These are phyloP conservation scores for Leucopternis melanops DNA, from an alignment of 2,113 vertebrate species.

Conservation along the genomic window DNA sequence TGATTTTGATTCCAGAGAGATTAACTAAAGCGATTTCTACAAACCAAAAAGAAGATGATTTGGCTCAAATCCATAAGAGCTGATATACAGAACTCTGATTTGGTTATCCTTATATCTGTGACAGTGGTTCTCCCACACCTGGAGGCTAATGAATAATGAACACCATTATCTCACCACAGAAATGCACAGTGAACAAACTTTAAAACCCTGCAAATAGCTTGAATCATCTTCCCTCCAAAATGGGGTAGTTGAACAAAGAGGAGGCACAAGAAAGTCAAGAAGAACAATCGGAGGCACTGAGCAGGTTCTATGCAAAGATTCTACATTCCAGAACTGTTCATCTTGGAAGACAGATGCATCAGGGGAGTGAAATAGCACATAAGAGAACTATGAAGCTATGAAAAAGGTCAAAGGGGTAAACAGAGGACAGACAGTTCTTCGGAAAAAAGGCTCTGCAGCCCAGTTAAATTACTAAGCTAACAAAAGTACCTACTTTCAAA, in stretches of 20 bases:
- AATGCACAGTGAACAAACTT: background rate
- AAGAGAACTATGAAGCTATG: background rate
- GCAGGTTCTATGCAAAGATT: background rate
- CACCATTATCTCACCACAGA: background rate
- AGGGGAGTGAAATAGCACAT: background rate
- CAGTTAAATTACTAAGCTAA: background rate
- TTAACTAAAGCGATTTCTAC: too few relatives aligned
- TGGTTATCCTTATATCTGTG: too few relatives aligned
- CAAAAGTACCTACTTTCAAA: background rate
- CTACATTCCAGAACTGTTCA: background rate
- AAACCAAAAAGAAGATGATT: too few relatives aligned
- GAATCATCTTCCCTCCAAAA: background rate
- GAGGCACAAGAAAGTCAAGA: background rate
- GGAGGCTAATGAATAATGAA: background rate
- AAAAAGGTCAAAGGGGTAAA: background rate
- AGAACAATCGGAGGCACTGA: background rate
- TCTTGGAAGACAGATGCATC: background rate
- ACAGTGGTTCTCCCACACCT: too few relatives aligned
- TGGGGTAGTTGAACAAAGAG: background rate
- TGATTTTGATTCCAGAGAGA: too few relatives aligned
- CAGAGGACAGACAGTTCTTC: background rate
- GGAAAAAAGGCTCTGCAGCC: background rate
- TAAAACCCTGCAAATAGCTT: background rate
- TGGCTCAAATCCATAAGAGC: too few relatives aligned
- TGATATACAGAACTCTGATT: too few relatives aligned